phyloP scores from a whole-genome alignment of 2,888 invertebrate genomes.

The Nymphalis polychloros region DNA sequence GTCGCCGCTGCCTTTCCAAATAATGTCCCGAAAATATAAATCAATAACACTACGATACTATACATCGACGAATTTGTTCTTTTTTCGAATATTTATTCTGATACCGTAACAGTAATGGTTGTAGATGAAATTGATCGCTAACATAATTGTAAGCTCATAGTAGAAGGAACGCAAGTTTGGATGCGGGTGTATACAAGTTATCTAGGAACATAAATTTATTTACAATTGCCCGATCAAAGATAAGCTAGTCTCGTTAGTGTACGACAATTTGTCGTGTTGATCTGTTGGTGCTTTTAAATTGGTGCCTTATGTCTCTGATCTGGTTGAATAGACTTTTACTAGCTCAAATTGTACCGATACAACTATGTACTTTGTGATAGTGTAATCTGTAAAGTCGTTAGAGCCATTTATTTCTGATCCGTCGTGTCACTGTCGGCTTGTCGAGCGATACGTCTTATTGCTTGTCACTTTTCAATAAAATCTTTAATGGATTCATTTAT shows the following conservation, averaged over 20 bases:
- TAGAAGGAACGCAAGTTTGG: constrained; percentile 36
- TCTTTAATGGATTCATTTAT: constrained; percentile 7
- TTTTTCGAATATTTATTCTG: background rate
- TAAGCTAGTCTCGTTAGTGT: constrained; percentile 46
- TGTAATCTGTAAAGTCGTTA: constrained; percentile 15
- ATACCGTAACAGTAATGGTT: constrained; percentile 32
- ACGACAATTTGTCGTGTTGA: constrained; percentile 46
- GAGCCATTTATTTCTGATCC: constrained; percentile 16
- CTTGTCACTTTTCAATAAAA: constrained; percentile 14
- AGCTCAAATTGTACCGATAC: constrained; percentile 6
- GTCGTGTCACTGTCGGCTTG: constrained; percentile 18
- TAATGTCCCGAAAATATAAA: constrained; percentile 13
- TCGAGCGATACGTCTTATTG: constrained; percentile 7
- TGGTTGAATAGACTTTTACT: constrained; percentile 8
- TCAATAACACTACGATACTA: constrained; percentile 4
- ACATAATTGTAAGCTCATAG: constrained; percentile 18
- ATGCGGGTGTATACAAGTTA: constrained; percentile 46
- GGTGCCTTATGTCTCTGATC: constrained; percentile 30
- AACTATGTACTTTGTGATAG: constrained; percentile 6
- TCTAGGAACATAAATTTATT: constrained; percentile 48
- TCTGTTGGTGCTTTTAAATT: constrained; percentile 44
- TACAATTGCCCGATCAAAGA: constrained; percentile 47
- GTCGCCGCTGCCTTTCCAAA: constrained; percentile 32
- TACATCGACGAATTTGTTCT: constrained; percentile 25
- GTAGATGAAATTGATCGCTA: background rate